Evolutionary conservation across 2,113 vertebrate species (phyloP), one percentile per base, ranked within the genome.

Genomic region (Indicator maculatus): DNA sequence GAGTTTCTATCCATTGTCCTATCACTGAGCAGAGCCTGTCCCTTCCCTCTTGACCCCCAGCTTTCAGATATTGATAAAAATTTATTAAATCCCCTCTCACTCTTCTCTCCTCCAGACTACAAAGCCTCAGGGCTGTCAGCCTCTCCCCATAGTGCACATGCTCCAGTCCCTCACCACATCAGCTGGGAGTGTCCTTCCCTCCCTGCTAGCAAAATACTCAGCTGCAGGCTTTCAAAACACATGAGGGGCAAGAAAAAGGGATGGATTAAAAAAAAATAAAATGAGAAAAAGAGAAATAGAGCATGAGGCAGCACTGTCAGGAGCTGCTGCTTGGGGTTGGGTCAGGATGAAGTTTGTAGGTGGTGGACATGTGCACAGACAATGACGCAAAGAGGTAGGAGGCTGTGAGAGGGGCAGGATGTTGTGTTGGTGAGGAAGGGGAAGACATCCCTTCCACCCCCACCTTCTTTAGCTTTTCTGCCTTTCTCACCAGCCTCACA

Each of bases 321-420:
- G 56, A 90, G 59, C 55, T 80, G 72, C 66, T 3, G 3, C 27
- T 14, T 17, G 4, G 30, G 65, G 65, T 31, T 92, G 60, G 28
- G 39, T 86, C 3, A 1, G 80, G 69, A 70, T 1, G 1, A 0
- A 3, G 38, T 12, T 86, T 2, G 1, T 64, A 31, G 73, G 23
- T 1, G 6, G 20, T 3, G 27, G 18, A 23, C 3, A 0, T 31
- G 39, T 16, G 45, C 21, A 18, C 9, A 7, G 71, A 38, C 20
- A 27, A 21, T 79, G 65, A 90, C 28, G 24, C 77, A 52, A 65
- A 24, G 63, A 83, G 63, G 12, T 17, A n/a, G 64, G 72, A 69
- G 44, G 21, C 28, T 55, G 52, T 0, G 11, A 38, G 45, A 52
- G 59, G 6, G 0, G 0, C 8, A 18, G 74, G 76, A 28, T 16